A percentile compares a stretch with the other conserved stretches of the same genome.
These are phyloP conservation scores for Xiphophorus hellerii DNA, from an alignment of 2,113 vertebrate genomes.

Conservation along the genomic window DNA sequence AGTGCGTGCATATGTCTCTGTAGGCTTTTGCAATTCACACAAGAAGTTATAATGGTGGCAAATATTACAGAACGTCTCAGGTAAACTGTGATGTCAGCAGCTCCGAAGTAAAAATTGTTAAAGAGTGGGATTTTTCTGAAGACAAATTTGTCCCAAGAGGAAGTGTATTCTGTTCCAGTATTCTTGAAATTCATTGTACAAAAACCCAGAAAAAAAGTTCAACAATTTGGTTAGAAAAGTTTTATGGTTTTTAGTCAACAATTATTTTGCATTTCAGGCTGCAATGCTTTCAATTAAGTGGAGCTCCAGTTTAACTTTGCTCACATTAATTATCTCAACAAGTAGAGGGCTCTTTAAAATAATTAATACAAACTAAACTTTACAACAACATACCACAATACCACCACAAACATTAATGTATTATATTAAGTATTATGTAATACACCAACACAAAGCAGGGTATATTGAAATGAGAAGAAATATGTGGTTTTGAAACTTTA, in stretches of 20 bases:
- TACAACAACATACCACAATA: too few species aligned
- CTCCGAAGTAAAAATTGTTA: too few species aligned
- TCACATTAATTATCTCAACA: neutral
- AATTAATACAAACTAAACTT: neutral
- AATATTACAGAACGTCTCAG: neutral
- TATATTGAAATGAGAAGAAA: too few species aligned
- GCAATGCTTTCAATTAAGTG: neutral
- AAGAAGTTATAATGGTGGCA: neutral
- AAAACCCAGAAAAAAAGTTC: neutral
- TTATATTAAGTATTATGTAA: too few species aligned
- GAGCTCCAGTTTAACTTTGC: neutral
- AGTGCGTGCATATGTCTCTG: neutral
- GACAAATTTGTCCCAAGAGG: neutral
- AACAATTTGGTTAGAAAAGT: neutral
- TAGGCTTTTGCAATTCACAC: neutral
- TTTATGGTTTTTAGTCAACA: neutral
- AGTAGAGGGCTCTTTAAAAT: neutral
- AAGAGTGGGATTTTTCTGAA: neutral
- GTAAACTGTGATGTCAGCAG: too few species aligned
- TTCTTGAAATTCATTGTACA: neutral
- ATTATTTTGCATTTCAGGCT: neutral
- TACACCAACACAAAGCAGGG: too few species aligned
- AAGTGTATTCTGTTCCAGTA: neutral
- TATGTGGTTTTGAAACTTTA: too few species aligned
- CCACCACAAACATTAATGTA: too few species aligned